Conservation (phyloP, 2,797 vertebrate genomes). For the Choloepus didactylus region DNA sequence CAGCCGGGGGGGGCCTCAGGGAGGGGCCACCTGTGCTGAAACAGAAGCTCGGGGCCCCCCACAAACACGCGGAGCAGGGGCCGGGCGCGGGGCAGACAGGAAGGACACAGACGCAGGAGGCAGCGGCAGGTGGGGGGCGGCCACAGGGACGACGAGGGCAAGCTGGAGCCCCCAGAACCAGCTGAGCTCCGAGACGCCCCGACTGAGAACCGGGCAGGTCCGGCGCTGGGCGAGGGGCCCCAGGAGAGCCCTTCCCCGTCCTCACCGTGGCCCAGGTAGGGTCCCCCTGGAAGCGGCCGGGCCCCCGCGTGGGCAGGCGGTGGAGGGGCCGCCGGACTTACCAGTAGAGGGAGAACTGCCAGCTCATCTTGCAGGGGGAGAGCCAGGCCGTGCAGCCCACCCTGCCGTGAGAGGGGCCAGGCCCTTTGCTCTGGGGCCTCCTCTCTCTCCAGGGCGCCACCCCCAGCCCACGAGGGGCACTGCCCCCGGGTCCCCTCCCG, state of each 20-base stretch:
- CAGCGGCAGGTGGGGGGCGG: background rate
- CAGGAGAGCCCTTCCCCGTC: no score
- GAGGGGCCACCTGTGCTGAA: background rate
- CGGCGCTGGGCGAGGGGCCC: no score
- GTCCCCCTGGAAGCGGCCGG: no score
- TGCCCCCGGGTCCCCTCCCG: background rate
- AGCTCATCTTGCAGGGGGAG: background rate
- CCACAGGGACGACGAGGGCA: background rate
- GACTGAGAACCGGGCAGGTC: no score
- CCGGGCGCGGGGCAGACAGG: background rate
- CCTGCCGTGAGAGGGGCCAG: constrained; percentile 70
- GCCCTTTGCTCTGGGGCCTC: constrained; percentile 34
- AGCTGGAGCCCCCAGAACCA: no score
- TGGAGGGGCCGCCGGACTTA: constrained; percentile 57
- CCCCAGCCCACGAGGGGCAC: background rate
- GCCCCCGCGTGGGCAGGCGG: no score
- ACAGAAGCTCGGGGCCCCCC: background rate
- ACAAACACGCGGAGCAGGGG: background rate
- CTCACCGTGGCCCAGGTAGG: no score
- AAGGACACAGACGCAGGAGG: no score
- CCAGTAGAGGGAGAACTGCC: constrained; percentile 78
- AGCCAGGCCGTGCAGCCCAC: constrained; percentile 71
- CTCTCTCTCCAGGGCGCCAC: background rate
- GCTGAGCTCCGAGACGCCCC: no score
- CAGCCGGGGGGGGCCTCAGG: constrained; percentile 33